These are phyloP conservation scores for Drosophila pseudoobscura DNA, from an alignment of 1,140 invertebrate genomes.

Conservation along the genomic window DNA sequence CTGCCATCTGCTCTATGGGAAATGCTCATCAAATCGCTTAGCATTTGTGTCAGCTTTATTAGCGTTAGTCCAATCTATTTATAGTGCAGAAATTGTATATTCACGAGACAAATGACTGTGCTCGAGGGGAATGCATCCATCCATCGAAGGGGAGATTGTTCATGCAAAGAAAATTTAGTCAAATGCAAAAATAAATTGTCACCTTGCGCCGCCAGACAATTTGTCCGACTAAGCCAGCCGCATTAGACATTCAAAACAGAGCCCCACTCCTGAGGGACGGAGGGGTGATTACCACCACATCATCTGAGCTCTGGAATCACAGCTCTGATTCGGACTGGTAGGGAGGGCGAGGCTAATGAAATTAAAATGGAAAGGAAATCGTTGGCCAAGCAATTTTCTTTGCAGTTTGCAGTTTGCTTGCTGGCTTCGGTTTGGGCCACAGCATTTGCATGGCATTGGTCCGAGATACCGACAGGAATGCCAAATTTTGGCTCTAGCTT, in stretches of 20 bases:
- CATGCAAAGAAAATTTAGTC: neutral
- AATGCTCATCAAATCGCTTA: neutral
- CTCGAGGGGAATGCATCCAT: constrained; percentile 22
- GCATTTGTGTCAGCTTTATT: no score
- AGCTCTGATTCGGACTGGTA: constrained; percentile 28
- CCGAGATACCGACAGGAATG: constrained; percentile 48
- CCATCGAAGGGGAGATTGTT: no score
- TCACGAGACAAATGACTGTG: constrained; percentile 18
- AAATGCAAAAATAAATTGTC: constrained; percentile 45
- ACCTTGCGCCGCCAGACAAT: constrained; percentile 35
- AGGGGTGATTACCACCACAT: constrained; percentile 42
- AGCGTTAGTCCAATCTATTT: no score
- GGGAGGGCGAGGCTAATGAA: constrained; percentile 35
- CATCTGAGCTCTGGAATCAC: constrained; percentile 34
- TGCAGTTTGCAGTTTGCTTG: constrained; percentile 47
- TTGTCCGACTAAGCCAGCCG: constrained; percentile 20
- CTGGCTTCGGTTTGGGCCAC: constrained; percentile 15
- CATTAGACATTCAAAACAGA: constrained; percentile 36
- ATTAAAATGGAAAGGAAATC: constrained; percentile 54
- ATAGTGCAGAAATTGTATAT: no score
- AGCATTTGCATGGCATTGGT: constrained; percentile 55
- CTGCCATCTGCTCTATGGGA: no score
- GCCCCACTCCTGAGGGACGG: neutral
- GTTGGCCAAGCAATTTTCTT: constrained; percentile 55
- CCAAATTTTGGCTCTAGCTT: constrained; percentile 41